Percentiles rank a stretch among this genome's conserved stretches.
These are phyloP conservation scores for Antheraea assamensis DNA, from an alignment of 2,888 invertebrate genomes.

Conservation along the genomic window DNA sequence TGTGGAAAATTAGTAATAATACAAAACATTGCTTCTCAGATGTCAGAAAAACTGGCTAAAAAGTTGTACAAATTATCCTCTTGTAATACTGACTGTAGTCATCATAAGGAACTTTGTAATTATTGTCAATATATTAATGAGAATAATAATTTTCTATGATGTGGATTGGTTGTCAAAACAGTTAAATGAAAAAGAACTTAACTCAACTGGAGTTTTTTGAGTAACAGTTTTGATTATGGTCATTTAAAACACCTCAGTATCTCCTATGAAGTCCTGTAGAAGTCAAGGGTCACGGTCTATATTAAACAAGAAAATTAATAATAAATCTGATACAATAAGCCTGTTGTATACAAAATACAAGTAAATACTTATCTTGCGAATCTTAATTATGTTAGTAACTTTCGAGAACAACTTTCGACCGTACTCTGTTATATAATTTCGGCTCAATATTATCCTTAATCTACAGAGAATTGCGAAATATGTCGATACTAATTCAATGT, in stretches of 20 bases:
- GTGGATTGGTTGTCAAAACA: too few species aligned
- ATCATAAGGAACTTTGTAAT: too few species aligned
- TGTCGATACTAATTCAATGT: conserved; percentile 7
- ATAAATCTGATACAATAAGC: neutral
- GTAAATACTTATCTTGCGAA: conserved; percentile 1
- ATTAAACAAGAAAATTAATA: neutral
- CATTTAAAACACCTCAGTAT: neutral
- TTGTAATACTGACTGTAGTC: too few species aligned
- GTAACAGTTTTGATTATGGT: too few species aligned
- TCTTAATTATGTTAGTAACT: conserved; percentile 2
- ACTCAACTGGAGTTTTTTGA: too few species aligned
- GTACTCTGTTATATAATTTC: conserved; percentile 3
- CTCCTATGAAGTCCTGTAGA: neutral
- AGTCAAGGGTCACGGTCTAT: neutral
- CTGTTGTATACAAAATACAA: neutral
- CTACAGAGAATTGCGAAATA: conserved; percentile 13
- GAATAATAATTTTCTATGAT: too few species aligned
- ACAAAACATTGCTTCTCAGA: too few species aligned
- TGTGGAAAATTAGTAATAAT: too few species aligned
- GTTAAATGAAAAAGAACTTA: too few species aligned
- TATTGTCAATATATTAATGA: too few species aligned
- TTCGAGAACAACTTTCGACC: neutral
- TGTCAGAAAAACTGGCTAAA: too few species aligned
- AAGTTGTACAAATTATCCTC: too few species aligned
- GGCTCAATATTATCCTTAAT: conserved; percentile 4